Evolutionary conservation across 1,140 invertebrate species (phyloP), one percentile per base, ranked within the genome.

Genomic region (Lethocerus indicus): DNA sequence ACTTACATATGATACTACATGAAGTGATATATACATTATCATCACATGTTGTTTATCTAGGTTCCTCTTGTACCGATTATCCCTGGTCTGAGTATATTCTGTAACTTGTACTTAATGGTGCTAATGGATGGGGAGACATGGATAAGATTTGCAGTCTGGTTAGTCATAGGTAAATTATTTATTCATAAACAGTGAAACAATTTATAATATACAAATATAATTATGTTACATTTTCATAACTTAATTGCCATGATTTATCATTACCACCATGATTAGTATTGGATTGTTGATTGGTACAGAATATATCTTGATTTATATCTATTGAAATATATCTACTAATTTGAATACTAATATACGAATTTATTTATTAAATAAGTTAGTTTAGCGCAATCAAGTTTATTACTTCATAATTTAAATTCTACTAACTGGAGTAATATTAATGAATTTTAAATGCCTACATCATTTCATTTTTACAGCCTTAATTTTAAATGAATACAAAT

Each of bases 51-150:
- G 47, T 20, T 37, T 37, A 47, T 54, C 23, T n/a, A 58, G 75
- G 78, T 76, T 16, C 79, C 81, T 14, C 60, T 75, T 1, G 78
- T 84, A 12, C 81, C 81, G 14, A 63, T 79, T 18, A 56, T 83
- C 35, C 80, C 81, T 7, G 68, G 69, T 13, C 28, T 78, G 2
- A 80, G 76, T 55, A 73, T 83, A 41, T 65, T 80, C 14, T 64
- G 76, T 32, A 84, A 84, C 55, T 64, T 78, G 28, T 74, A 76
- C 52, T 63, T 84, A 1, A 83, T 83, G 75, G 63, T 77, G 59
- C 73, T 76, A 57, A 58, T 84, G n/a, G 68, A 74, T 37, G 51
- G 59, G 6, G 60, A 69, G 24, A 83, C 80, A 0, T 83, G 80
- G 80, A 61, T 80, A 32, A 61, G 76, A 57, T 75, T 83, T 53